Base-by-base conservation (phyloP, 2,113 vertebrate species). In the Gila orcuttii region DNA sequence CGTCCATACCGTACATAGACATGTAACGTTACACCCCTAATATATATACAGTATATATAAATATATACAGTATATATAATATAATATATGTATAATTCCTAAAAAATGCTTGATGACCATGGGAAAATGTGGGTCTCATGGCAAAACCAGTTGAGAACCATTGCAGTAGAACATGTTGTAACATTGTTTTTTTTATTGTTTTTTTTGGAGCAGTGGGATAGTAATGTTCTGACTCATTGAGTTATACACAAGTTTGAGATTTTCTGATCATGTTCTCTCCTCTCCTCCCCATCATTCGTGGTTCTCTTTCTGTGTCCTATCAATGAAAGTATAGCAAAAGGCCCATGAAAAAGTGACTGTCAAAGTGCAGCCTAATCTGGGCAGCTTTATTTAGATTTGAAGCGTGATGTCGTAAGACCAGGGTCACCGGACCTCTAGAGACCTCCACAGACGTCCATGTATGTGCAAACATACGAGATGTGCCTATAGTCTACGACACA, bases 401-500 rank as follows among this genome's bases (percentile, higher is more conserved):
- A 39, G 19, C 71, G 0, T 47, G 42, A 74, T 47, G 71, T 47
- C 23, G 0, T 47, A 74, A 6, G 42, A 45, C 47, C 69, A 33
- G 74, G 25, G 74, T 77, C 74, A 31, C 3, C 4, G 50, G 15
- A 77, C 47, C 15, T 52, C 74, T 19, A 19, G 74, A 76, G 15
- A 52, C 74, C 47, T 52, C 15, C 47, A 55, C 25, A 5, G 45
- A 55, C 9, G 3, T 55, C 74, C 47, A 50, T 52, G 74, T 77
- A 33, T 77, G 74, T 77, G 74, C 6, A 77, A 77, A 50, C 13
- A 55, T 55, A 25, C 74, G 55, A 47, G 45, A 76, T 28, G 55
- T 79, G 55, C 60, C 66, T 83, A 28, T 39, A 42, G 39, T 23
- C 50, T 45, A 50, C 86, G 3, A 83, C 79, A 85, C 64, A 39